Evolutionary conservation across 2,797 vertebrate genomes (phyloP).

Genomic region (Antennarius maculatus): DNA sequence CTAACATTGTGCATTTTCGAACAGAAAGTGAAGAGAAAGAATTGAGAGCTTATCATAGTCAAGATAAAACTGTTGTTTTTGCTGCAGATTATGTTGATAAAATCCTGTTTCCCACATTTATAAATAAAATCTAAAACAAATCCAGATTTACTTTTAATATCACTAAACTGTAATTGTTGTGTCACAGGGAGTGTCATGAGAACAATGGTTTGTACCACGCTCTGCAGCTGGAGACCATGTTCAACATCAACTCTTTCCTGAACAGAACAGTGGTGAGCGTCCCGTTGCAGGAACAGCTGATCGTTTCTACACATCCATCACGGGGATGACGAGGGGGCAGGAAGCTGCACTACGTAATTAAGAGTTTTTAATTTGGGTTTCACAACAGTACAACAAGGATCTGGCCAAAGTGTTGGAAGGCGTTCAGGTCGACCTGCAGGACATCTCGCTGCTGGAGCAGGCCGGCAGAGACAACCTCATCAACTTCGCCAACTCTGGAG

Average conservation of each 20-base stretch:
- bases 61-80: neutral
- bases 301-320: no score
- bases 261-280: conserved; percentile 86
- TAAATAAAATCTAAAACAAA: conserved; percentile 1
- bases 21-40: neutral
- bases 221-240: conserved; percentile 89
- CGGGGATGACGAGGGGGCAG: neutral
- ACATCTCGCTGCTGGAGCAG: conserved; percentile 85
- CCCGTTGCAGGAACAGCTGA: neutral
- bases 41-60: neutral
- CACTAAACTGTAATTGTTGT: conserved; percentile 24
- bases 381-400: conserved; percentile 85
- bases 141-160: neutral
- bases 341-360: neutral
- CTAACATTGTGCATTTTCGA: neutral
- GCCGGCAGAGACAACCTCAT: conserved; percentile 86
- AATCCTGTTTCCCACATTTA: no score
- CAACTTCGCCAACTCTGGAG: conserved; percentile 86
- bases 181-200: conserved; percentile 88
- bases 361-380: conserved; percentile 14
- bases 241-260: conserved; percentile 88
- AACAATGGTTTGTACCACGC: conserved; percentile 91
- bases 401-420: conserved; percentile 83
- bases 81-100: neutral
- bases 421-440: conserved; percentile 84